Percentiles rank a stretch among this genome's conserved stretches.
Evolutionary conservation across 2,797 vertebrate species (phyloP).

Genomic region (Lemur catta): DNA sequence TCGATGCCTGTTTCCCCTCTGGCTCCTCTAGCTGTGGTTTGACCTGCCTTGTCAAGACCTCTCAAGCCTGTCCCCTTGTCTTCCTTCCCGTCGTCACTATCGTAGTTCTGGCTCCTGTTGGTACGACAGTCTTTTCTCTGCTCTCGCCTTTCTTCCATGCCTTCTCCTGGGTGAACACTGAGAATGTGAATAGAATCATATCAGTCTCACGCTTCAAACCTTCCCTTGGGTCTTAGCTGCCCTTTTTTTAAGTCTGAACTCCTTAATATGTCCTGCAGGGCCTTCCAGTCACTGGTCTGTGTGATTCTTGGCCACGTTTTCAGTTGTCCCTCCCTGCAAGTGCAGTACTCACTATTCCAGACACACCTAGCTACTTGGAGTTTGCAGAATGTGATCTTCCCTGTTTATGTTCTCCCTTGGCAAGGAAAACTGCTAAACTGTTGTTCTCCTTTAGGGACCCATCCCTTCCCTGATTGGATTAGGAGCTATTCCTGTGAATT

Average conservation of each 20-base stretch:
- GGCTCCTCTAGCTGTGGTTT: neutral
- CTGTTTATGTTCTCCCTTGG: neutral
- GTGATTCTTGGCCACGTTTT: neutral
- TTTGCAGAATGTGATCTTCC: neutral
- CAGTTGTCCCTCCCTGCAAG: neutral
- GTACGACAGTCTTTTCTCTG: neutral
- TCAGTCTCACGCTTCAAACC: neutral
- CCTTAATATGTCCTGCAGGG: neutral
- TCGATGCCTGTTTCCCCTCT: neutral
- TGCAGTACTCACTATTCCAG: fast-evolving
- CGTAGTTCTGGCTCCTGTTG: neutral
- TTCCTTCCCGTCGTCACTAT: fast-evolving
- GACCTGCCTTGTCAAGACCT: neutral
- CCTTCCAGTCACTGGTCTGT: neutral
- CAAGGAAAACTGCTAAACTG: neutral
- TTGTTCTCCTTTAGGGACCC: neutral
- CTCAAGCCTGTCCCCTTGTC: neutral
- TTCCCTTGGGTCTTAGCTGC: neutral
- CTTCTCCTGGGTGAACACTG: neutral
- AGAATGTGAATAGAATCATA: neutral
- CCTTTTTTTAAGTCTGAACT: neutral
- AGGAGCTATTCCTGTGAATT: neutral
- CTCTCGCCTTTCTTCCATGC: neutral
- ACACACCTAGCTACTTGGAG: neutral
- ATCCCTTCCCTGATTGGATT: neutral